Evolutionary conservation across 2,888 invertebrate genomes (phyloP).

Genomic region (Drosophila putrida): DNA sequence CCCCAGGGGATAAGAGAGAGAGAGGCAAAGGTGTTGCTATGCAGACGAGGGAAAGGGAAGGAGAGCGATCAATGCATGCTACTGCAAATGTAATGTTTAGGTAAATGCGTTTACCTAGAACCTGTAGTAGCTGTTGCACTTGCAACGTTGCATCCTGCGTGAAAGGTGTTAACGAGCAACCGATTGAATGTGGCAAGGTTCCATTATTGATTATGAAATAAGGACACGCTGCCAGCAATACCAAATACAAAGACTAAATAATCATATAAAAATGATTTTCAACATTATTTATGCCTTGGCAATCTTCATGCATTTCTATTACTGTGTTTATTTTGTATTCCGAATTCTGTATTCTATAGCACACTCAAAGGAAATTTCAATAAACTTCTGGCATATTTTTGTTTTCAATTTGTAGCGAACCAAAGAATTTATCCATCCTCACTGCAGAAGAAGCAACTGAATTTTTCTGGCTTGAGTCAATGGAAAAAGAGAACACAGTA

Average conservation of each 20-base stretch:
- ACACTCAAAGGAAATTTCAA: conserved; percentile 35
- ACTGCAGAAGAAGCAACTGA: conserved; percentile 6
- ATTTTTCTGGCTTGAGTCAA: not conserved
- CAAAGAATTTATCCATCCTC: conserved; percentile 20
- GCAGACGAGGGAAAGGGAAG: not conserved
- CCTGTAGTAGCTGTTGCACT: conserved; percentile 9
- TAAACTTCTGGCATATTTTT: conserved; percentile 51
- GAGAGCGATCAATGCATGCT: not conserved
- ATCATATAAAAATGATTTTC: conserved; percentile 21
- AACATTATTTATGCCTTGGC: conserved; percentile 28
- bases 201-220: conserved; percentile 9
- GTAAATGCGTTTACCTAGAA: conserved; percentile 42
- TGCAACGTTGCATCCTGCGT: conserved; percentile 4
- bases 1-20: conserved; percentile 15
- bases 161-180: conserved; percentile 53
- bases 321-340: conserved; percentile 1
- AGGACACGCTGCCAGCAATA: not conserved
- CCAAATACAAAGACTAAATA: not conserved
- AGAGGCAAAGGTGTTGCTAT: not conserved
- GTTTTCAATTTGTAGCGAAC: conserved; percentile 64
- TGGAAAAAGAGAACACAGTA: conserved; percentile 30
- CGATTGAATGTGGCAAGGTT: conserved; percentile 7
- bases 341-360: not conserved
- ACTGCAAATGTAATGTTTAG: conserved; percentile 35
- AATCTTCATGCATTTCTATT: conserved; percentile 11